Evolutionary conservation across 2,113 vertebrate species (phyloP).

Genomic region (Bos taurus): ARS-UCD2.0 NC_037351.1:55561501-55562000

Average conservation of each 20-base stretch:
- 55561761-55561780: background rate
- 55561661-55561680: background rate
- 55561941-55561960: background rate
- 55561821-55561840: background rate
- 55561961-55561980: slow-evolving; percentile 2
- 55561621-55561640: background rate
- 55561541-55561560: background rate
- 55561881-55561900: background rate
- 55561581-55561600: background rate
- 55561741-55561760: background rate
- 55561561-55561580: background rate
- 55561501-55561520: background rate
- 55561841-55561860: background rate
- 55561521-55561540: background rate
- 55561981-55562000: background rate
- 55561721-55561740: background rate
- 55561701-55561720: background rate
- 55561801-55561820: background rate
- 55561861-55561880: background rate
- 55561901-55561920: background rate
- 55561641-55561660: background rate
- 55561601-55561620: background rate
- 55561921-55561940: background rate
- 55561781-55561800: background rate
- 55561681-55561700: background rate